Evolutionary conservation across 2,113 vertebrate species (phyloP).

Genomic region (Hipposideros armiger): DNA sequence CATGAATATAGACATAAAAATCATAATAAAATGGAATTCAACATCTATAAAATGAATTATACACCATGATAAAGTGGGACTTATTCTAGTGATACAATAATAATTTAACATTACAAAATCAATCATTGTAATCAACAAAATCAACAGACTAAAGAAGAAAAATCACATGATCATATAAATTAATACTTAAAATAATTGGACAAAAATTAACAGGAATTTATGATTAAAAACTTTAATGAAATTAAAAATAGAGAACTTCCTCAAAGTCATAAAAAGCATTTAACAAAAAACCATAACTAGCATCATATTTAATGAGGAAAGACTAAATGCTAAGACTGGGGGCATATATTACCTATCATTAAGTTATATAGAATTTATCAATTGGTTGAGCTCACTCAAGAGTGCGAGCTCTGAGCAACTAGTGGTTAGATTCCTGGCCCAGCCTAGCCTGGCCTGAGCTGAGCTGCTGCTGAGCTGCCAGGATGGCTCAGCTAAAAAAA

Average conservation of each 20-base stretch:
- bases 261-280: background rate
- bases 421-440: too few relatives aligned
- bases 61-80: background rate
- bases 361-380: background rate
- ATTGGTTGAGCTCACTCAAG: too few relatives aligned
- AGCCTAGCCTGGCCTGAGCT: too few relatives aligned
- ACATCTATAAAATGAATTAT: background rate
- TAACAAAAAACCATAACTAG: background rate
- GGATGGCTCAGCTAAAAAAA: too few relatives aligned
- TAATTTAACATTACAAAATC: background rate
- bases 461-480: too few relatives aligned
- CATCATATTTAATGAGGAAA: background rate
- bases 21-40: background rate
- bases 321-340: background rate
- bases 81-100: background rate
- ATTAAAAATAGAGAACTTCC: background rate
- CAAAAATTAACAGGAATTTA: background rate
- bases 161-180: background rate
- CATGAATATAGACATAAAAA: background rate
- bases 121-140: background rate
- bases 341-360: background rate
- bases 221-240: background rate
- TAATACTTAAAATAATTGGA: background rate
- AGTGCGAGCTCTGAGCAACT: too few relatives aligned
- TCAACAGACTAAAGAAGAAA: background rate